Evolutionary conservation across 2,113 vertebrate species (phyloP), one percentile per base, ranked within the genome.

Genomic region (Stictonetta naevosa): DNA sequence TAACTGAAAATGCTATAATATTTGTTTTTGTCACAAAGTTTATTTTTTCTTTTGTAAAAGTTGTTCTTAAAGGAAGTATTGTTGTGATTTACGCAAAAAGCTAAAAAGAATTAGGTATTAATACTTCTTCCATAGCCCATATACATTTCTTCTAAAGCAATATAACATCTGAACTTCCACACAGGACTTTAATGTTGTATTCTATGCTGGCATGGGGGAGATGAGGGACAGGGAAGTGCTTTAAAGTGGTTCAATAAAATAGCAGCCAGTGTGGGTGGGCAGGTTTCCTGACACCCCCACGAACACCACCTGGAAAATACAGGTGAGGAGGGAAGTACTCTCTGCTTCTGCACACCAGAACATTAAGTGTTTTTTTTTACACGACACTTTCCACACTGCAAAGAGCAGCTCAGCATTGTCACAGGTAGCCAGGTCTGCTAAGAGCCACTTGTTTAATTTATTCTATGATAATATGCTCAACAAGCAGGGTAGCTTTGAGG

Each of bases 281-380:
- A 33, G 18, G n/a, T 34, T 29, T 33, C 34, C 46, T 15, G 40
- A 16, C 6, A 46, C 59, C n/a, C 22, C n/a, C 25, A 13, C 1
- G 12, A 13, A 2, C 2, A 1, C 77, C 34, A n/a, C 38, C n/a
- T 29, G 1, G 0, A 60, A 60, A 36, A 20, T 21, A 23, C 14
- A 17, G 23, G 0, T 31, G 28, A 1, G 1, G 21, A n/a, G 10
- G 42, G 17, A 46, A 33, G 8, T 4, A 5, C 38, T 22, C 46
- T 33, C 29, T 52, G 1, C 52, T 66, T 44, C 16, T 19, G 7
- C 55, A 42, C 40, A 38, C 11, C 46, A 23, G 58, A 74, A 22
- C 13, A 13, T 5, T 13, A 8, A 25, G 10, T 8, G 11, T 5
- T 53, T 53, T 6, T 64, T 53, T 53, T 25, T 29, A 18, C 4